A percentile compares a stretch with the other conserved stretches of the same genome.
These are phyloP conservation scores for Cephus cinctus DNA, from an alignment of 1,140 invertebrate genomes.

Conservation along the genomic window DNA sequence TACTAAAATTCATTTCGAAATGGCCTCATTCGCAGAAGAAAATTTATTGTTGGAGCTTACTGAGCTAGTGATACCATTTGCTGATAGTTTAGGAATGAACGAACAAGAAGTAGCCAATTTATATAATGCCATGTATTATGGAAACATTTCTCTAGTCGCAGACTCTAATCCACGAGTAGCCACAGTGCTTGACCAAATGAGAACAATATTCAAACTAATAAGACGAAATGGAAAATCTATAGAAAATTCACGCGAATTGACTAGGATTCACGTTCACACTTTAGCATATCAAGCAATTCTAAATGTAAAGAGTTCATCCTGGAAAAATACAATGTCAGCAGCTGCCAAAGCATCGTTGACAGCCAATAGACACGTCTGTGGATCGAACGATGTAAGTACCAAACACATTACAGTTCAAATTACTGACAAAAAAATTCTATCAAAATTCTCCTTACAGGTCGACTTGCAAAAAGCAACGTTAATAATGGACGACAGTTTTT, in stretches of 20 bases:
- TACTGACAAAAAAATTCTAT: constrained; percentile 5
- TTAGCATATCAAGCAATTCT: constrained; percentile 85
- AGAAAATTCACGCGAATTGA: constrained; percentile 60
- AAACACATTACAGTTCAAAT: constrained; percentile 1
- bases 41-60: constrained; percentile 67
- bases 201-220: constrained; percentile 68
- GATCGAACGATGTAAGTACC: constrained; percentile 62
- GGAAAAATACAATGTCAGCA: constrained; percentile 77
- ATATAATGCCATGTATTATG: constrained; percentile 66
- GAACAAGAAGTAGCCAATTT: constrained; percentile 85
- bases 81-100: constrained; percentile 89
- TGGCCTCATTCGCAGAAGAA: constrained; percentile 82
- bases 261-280: constrained; percentile 83
- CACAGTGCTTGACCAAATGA: constrained; percentile 80
- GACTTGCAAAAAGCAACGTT: constrained; percentile 69
- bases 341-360: constrained; percentile 83
- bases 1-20: constrained; percentile 81
- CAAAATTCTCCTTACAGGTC: constrained; percentile 54
- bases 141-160: constrained; percentile 72
- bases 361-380: constrained; percentile 83
- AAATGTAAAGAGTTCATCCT: constrained; percentile 65
- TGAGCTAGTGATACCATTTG: constrained; percentile 69
- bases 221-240: constrained; percentile 50
- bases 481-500: constrained; percentile 84
- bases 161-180: constrained; percentile 81